Base-by-base conservation (phyloP, 92 coral and sea anemone genomes). In the Plumapathes pennacea region DNA sequence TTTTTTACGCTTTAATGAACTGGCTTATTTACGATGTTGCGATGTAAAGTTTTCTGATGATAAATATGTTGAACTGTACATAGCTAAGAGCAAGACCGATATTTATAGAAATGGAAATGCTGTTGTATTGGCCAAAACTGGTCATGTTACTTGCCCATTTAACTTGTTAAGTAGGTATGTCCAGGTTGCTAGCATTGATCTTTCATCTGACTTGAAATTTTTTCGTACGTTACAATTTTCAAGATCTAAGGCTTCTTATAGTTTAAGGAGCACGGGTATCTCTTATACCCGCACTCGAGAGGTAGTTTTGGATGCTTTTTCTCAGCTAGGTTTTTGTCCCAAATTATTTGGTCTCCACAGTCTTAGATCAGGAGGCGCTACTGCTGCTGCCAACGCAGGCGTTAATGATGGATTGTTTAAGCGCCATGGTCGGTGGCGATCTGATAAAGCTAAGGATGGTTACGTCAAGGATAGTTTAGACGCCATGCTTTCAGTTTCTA, bases 341-440 rank as follows among this genome's bases (percentile, higher is more conserved):
- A 20, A 56, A 0, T 49, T 32, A 48, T 80, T 43, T 57, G 84
- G 89, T 14, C 60, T 76, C 41, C 76, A 82, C 32, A 82, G 80
- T 45, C 61, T 76, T 29, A 45, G 76, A 32, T 55, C 75, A 11
- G 84, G 80, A 12, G 84, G 74, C 30, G 89, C 83, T 40, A 36
- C 89, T 10, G 69, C 89, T 5, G 83, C 77, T 21, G 89, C 75
- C 3, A 75, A 68, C 34, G 72, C 79, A 3, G 68, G 69, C 23
- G 34, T 82, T 24, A 34, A 29, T 19, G 86, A 71, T 39, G 46
- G 82, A 5, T 32, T 81, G 51, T 65, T 74, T 52, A 58, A 81
- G 69, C 63, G 82, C 15, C 87, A 80, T 43, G 76, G 87, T 1
- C 46, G 88, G 1, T 81, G 88, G 77, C 58, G 50, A 15, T 57